Base-by-base conservation (phyloP, 2,888 invertebrate genomes). In the Drosophila aldrichi region DNA sequence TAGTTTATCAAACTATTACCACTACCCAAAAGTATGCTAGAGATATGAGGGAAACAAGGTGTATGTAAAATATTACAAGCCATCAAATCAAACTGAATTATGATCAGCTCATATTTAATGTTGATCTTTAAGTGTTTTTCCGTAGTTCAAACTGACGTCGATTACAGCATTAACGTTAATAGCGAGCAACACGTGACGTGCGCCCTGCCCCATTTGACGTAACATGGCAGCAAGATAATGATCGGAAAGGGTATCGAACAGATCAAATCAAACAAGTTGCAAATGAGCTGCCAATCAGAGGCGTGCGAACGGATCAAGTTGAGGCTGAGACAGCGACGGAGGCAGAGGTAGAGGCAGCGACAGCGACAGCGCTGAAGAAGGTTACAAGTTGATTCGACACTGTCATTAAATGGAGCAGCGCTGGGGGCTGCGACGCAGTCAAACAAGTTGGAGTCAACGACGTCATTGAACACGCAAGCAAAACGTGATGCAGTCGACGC, bases 381-480 rank as follows among this genome's bases (percentile, higher is more conserved):
- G 57, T 72, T 69, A 68, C 58, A 38, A 68, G 60, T 58, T 38
- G 60, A 52, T 22, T 16, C 52, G 38, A 40, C 64, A 57, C 46
- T 44, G 22, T 34, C 20, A 51, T 62, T 36, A 68, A 73, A 60
- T 65, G 75, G 75, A 70, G 65, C 64, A 65, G 41, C 61, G 61
- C 34, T 58, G 38, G 64, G 14, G 34, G 51, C 38, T 55, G 70
- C 77, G 68, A 48, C 70, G 61, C 59, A 48, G 61, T 65, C 61
- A 61, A 70, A 71, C 71, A 59, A 36, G 63, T 60, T 55, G 59
- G 20, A 9, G 32, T 32, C 32, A 32, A 10, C 66, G 64, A 83
- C 87, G 86, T 83, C 88, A 85, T 58, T 56, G 74, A 74, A 29
- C 88, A 88, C 65, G 88, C 85, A 63, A 54, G 14, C 44, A 51